These are phyloP conservation scores for Aegithalos caudatus DNA, from an alignment of 2,113 vertebrate species.

Conservation along the genomic window DNA sequence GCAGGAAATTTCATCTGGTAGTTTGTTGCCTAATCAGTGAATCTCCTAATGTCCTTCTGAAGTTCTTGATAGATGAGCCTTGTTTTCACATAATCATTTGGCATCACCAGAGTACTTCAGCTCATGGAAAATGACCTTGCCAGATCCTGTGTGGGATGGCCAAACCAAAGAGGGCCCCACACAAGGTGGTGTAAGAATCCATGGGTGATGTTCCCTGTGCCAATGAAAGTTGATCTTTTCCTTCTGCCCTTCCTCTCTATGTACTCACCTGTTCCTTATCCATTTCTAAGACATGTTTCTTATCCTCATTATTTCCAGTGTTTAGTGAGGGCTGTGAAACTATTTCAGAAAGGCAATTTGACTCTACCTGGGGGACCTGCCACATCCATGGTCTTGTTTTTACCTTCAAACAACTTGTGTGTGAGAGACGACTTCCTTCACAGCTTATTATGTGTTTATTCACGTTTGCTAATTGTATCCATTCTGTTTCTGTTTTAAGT, in stretches of 20 bases:
- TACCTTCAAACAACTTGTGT: not conserved
- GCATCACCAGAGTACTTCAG: not conserved
- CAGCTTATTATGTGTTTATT: not conserved
- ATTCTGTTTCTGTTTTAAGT: not conserved
- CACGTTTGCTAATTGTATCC: not conserved
- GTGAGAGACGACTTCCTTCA: not conserved
- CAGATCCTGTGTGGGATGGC: accelerated
- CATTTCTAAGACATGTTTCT: not conserved
- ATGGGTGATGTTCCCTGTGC: not conserved
- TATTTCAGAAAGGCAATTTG: not conserved
- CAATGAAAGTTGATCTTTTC: not conserved
- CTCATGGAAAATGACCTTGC: not conserved
- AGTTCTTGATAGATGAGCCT: not conserved
- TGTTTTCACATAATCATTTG: not conserved
- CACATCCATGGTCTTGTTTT: not conserved
- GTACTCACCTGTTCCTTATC: not conserved
- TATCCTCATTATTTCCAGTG: not conserved
- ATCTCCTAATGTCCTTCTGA: not conserved
- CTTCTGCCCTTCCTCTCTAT: not conserved
- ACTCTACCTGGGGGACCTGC: not conserved
- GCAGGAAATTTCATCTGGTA: not conserved
- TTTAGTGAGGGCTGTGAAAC: not conserved
- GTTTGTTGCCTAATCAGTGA: not conserved
- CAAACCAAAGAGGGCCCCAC: not conserved
- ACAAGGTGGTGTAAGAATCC: not conserved